Percentiles rank a stretch among this genome's conserved stretches.
Evolutionary conservation across 2,888 invertebrate genomes (phyloP).

Genomic region (Eutolmus rufibarbis): DNA sequence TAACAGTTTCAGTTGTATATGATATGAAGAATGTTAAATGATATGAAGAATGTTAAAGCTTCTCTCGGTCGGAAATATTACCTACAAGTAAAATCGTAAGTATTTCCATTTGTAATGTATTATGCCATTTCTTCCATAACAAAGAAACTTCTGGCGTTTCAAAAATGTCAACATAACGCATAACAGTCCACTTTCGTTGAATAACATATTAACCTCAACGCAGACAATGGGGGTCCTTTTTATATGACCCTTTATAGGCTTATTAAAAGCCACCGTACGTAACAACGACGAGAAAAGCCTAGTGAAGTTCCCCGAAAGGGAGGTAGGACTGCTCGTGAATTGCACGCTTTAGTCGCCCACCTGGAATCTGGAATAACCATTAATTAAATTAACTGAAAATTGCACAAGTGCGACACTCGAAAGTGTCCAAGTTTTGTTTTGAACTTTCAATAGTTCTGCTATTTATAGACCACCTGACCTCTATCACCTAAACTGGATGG

Average conservation of each 20-base stretch:
- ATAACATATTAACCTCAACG: not conserved
- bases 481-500: not conserved
- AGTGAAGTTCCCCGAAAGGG: not conserved
- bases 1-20: not conserved
- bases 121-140: not conserved
- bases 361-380: not conserved
- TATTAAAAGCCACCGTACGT: not conserved
- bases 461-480: not conserved
- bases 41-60: not conserved
- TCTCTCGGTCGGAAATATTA: not conserved
- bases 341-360: not conserved
- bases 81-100: not conserved
- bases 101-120: not conserved
- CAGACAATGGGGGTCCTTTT: not conserved
- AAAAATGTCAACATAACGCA: not conserved
- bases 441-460: not conserved
- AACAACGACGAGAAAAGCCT: not conserved
- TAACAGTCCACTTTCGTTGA: not conserved
- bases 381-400: not conserved
- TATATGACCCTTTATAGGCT: not conserved
- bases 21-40: not conserved
- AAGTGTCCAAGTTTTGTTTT: not conserved
- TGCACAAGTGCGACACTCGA: not conserved
- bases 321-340: not conserved
- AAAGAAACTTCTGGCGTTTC: not conserved